A percentile compares a stretch with the other conserved stretches of the same genome.
phyloP scores from a whole-genome alignment of 2,888 invertebrate species.

The Conus canariensis region DNA sequence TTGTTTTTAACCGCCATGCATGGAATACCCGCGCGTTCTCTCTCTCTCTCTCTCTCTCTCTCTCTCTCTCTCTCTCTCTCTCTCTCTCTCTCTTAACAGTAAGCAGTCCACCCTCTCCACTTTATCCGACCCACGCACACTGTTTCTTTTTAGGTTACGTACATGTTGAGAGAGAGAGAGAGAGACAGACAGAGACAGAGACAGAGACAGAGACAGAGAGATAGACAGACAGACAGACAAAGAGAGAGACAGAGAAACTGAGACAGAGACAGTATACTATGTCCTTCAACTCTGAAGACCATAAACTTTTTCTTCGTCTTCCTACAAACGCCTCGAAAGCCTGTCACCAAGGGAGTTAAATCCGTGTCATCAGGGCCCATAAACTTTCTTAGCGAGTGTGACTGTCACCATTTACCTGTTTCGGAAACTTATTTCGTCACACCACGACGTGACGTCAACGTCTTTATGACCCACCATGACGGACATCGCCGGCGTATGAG shows the following conservation, averaged over 20 bases:
- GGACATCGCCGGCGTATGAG: neutral
- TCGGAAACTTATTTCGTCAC: neutral
- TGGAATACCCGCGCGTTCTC: too few relatives aligned
- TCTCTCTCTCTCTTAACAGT: too few relatives aligned
- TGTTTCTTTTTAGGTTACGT: too few relatives aligned
- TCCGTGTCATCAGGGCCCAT: neutral
- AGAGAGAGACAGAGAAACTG: neutral
- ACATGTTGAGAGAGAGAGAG: neutral
- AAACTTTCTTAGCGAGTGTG: neutral
- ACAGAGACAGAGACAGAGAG: neutral
- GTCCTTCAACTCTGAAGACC: slow-evolving; percentile 1
- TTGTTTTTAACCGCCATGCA: too few relatives aligned
- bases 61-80: too few relatives aligned
- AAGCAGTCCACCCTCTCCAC: too few relatives aligned
- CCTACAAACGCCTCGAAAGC: neutral
- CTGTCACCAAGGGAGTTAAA: neutral
- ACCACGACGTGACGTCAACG: neutral
- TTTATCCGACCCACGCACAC: too few relatives aligned
- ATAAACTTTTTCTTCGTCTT: neutral
- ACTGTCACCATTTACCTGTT: neutral
- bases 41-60: too few relatives aligned
- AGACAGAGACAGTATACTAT: neutral
- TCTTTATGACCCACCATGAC: slow-evolving; percentile 1
- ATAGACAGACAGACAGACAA: neutral
- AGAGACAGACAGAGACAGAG: neutral